phyloP scores from a whole-genome alignment of 2,888 invertebrate genomes.

The Dexiosoma caninum region DNA sequence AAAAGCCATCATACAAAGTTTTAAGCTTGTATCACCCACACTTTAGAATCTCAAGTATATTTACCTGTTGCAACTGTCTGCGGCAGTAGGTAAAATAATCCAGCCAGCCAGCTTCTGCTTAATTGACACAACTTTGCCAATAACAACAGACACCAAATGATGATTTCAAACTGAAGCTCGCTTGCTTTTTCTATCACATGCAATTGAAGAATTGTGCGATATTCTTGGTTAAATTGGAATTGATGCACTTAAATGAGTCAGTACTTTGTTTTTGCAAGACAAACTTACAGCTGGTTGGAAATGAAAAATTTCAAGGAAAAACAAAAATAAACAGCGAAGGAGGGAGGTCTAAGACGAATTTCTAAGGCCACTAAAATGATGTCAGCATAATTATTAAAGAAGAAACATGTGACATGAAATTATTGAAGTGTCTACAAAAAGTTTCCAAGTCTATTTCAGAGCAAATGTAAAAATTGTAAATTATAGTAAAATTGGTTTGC shows the following conservation, averaged over 20 bases:
- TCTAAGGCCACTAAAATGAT: no score
- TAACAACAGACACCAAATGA: conserved; percentile 24
- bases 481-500: no score
- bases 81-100: background rate
- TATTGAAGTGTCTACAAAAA: no score
- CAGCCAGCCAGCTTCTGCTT: conserved; percentile 10
- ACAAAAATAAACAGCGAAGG: no score
- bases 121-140: conserved; percentile 41
- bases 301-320: no score
- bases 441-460: no score
- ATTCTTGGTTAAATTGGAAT: conserved; percentile 47
- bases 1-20: conserved; percentile 12
- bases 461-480: no score
- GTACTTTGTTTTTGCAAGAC: background rate
- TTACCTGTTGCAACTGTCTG: background rate
- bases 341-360: no score
- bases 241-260: conserved; percentile 58
- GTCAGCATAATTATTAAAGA: no score
- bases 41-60: background rate
- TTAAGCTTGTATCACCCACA: conserved; percentile 52
- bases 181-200: background rate
- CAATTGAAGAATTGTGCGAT: conserved; percentile 22
- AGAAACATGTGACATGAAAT: no score
- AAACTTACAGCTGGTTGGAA: no score
- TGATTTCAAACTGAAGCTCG: conserved; percentile 9